phyloP scores from a whole-genome alignment of 2,888 invertebrate genomes.

The Sesamia inferens region DNA sequence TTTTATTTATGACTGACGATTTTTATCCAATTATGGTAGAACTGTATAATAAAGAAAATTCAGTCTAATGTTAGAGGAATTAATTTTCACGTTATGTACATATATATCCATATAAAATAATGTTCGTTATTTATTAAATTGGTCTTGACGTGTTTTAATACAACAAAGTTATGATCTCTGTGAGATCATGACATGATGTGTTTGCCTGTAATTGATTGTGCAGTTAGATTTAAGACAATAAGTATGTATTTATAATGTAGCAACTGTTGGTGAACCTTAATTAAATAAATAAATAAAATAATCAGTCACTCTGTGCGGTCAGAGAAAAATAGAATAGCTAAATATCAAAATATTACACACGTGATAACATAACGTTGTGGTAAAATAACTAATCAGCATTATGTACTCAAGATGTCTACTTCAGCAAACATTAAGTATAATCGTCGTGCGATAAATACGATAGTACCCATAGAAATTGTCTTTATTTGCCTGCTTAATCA shows the following conservation, averaged over 20 bases:
- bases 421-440: not conserved
- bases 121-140: not conserved
- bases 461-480: not conserved
- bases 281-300: no score
- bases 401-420: not conserved
- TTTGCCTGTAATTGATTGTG: no score
- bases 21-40: not conserved
- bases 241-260: no score
- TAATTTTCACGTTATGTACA: not conserved
- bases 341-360: not conserved
- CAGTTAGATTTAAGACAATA: no score
- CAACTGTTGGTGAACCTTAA: no score
- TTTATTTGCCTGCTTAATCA: not conserved
- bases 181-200: not conserved
- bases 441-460: not conserved
- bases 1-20: not conserved
- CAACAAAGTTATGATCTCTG: not conserved
- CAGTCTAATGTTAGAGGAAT: not conserved
- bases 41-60: not conserved
- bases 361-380: not conserved
- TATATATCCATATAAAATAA: not conserved
- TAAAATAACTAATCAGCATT: constrained; percentile 13
- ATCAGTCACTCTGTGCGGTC: no score
- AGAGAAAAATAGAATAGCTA: not conserved
- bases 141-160: not conserved